These are phyloP conservation scores for Chrysodeixis includens DNA, from an alignment of 2,888 invertebrate species.

Conservation along the genomic window DNA sequence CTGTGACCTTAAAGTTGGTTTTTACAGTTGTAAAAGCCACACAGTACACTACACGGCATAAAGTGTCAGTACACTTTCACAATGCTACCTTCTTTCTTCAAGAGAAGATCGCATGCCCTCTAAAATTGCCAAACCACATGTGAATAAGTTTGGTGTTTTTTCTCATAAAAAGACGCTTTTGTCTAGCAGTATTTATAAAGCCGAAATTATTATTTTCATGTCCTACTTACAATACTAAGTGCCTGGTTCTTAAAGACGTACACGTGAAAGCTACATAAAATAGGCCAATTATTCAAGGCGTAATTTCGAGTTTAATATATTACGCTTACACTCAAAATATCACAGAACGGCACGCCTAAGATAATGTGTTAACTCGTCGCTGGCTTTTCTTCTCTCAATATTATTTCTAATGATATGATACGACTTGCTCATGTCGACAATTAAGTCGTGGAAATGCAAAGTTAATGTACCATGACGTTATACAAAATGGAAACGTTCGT, in stretches of 20 bases:
- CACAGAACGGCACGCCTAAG: neutral
- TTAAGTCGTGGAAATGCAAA: conserved; percentile 1
- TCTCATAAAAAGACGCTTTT: too few species aligned
- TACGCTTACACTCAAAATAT: neutral
- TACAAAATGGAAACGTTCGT: neutral
- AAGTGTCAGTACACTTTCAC: too few species aligned
- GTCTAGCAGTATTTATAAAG: too few species aligned
- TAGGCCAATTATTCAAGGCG: neutral
- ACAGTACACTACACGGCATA: too few species aligned
- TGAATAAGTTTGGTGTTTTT: too few species aligned
- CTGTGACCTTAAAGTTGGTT: too few species aligned
- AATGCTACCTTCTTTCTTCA: too few species aligned
- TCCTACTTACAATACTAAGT: neutral
- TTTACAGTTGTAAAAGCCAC: too few species aligned
- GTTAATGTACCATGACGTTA: conserved; percentile 1
- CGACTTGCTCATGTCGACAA: conserved; percentile 3
- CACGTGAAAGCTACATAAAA: neutral
- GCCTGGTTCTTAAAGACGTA: neutral
- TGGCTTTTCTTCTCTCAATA: conserved; percentile 3
- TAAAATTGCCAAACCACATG: too few species aligned
- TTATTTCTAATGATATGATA: conserved; percentile 20
- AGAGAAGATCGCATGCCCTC: too few species aligned
- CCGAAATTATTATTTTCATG: too few species aligned
- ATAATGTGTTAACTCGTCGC: conserved; percentile 4
- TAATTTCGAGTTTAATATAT: conserved; percentile 5